phyloP scores from a whole-genome alignment of 2,888 invertebrate genomes.

The Rutpela maculata region DNA sequence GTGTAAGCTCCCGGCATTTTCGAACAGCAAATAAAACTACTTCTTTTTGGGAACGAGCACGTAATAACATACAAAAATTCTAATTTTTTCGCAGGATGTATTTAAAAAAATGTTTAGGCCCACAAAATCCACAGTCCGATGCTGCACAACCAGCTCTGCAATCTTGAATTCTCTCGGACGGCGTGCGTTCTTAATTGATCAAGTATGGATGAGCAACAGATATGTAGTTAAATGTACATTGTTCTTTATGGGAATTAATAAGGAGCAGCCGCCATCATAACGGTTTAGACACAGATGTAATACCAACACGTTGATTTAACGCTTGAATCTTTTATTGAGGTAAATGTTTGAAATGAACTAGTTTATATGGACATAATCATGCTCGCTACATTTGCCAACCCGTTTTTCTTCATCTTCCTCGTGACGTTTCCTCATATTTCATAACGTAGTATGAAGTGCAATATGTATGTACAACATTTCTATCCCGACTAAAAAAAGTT shows the following conservation, averaged over 20 bases:
- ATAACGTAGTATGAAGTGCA: neutral
- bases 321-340: conserved; percentile 35
- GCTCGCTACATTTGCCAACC: conserved; percentile 21
- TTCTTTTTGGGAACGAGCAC: too few species aligned
- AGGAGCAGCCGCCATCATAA: conserved; percentile 32
- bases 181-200: conserved; percentile 31
- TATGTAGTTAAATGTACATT: conserved; percentile 18
- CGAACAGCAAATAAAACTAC: too few species aligned
- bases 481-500: too few species aligned
- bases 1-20: too few species aligned
- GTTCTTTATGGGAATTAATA: conserved; percentile 34
- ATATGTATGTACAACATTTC: too few species aligned
- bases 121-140: neutral
- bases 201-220: conserved; percentile 23
- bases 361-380: conserved; percentile 26
- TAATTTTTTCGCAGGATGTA: too few species aligned
- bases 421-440: conserved; percentile 38
- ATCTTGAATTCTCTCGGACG: neutral
- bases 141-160: neutral
- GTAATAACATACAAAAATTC: too few species aligned
- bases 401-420: conserved; percentile 34
- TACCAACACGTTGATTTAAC: conserved; percentile 33
- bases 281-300: conserved; percentile 37
- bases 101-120: neutral
- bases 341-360: conserved; percentile 39